Conservation (phyloP, 2,113 vertebrate species). For the Phaetusa simplex region DNA sequence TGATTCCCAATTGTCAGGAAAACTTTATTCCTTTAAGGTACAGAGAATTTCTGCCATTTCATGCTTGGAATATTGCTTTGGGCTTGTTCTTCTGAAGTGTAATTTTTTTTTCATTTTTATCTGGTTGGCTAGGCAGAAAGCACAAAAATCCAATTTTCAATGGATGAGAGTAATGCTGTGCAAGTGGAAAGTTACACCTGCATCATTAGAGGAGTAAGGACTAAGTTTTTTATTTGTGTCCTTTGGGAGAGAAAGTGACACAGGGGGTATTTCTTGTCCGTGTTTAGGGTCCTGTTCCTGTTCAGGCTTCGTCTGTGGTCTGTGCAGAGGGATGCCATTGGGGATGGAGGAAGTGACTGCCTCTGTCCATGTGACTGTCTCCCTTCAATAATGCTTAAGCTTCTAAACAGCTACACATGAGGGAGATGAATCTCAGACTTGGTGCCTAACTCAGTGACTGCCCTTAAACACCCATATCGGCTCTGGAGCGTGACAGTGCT, state of each 20-base stretch:
- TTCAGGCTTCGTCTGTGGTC: not conserved
- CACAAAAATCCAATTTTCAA: not conserved
- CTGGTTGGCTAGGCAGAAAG: not conserved
- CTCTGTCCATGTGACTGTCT: not conserved
- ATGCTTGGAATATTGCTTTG: constrained; percentile 28
- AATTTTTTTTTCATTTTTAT: not conserved
- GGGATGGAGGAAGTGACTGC: not conserved
- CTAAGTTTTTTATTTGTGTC: not conserved
- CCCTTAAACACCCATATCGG: not conserved
- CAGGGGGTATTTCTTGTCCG: not conserved
- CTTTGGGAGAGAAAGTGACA: not conserved
- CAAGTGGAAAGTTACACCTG: not conserved
- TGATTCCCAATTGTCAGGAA: not conserved
- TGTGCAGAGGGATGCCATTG: not conserved
- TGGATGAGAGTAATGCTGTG: not conserved
- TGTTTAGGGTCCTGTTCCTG: not conserved
- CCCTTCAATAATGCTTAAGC: not conserved
- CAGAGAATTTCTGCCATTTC: constrained; percentile 14
- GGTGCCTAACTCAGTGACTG: not conserved
- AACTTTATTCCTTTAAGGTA: not conserved
- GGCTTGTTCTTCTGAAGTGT: constrained; percentile 32
- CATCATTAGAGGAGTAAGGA: not conserved
- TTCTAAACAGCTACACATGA: rapidly evolving
- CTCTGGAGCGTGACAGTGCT: not conserved
- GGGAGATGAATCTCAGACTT: not conserved